Conservation (phyloP, 2,113 vertebrate species). For the Columbina picui region DNA sequence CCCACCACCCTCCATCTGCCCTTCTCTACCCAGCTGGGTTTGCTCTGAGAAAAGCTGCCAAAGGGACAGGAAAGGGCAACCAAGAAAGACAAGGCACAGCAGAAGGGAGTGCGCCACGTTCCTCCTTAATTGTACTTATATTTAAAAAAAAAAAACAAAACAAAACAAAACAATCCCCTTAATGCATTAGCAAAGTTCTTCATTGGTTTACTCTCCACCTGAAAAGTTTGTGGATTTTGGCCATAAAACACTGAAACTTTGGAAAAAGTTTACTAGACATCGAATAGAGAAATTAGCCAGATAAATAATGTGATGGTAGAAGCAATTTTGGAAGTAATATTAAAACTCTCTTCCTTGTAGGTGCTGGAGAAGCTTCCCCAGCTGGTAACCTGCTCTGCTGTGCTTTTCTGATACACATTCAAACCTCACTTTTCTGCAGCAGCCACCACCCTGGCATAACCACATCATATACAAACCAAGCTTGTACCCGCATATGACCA, state of each 20-base stretch:
- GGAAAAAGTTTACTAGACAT: background rate
- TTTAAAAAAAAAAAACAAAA: background rate
- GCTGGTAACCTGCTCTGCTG: background rate
- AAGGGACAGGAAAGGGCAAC: background rate
- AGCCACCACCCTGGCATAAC: background rate
- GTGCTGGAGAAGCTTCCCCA: background rate
- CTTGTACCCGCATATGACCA: background rate
- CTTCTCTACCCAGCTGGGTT: background rate
- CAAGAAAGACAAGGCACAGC: background rate
- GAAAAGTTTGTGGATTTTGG: background rate
- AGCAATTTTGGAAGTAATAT: background rate
- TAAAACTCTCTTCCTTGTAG: background rate
- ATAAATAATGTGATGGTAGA: background rate
- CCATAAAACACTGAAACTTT: background rate
- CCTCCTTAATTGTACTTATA: background rate
- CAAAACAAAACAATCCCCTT: background rate
- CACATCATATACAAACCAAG: background rate
- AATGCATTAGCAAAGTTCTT: background rate
- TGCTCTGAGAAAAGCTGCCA: background rate
- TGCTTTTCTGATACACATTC: background rate
- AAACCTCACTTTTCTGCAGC: background rate
- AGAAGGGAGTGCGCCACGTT: fast-evolving
- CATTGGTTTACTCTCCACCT: background rate
- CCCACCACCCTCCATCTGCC: background rate
- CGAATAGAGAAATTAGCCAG: fast-evolving